These are phyloP conservation scores for Drosophila eohydei DNA, from an alignment of 2,888 invertebrate genomes.

Conservation along the genomic window DNA sequence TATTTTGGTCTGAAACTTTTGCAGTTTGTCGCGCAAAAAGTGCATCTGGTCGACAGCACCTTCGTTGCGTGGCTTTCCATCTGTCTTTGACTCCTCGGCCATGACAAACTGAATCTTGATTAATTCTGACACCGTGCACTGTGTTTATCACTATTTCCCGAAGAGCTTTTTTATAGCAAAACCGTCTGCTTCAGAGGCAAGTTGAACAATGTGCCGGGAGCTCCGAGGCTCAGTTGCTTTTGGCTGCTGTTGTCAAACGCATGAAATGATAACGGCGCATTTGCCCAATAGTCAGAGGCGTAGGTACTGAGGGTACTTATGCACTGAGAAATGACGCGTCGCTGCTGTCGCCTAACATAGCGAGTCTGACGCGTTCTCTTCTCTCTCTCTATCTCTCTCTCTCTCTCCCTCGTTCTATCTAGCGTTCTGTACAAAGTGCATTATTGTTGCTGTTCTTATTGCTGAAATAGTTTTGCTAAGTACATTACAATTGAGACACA, in stretches of 20 bases:
- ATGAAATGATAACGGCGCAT: conserved; percentile 51
- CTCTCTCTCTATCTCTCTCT: conserved; percentile 1
- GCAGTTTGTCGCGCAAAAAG: conserved; percentile 70
- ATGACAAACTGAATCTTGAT: conserved; percentile 22
- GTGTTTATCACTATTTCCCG: conserved; percentile 2
- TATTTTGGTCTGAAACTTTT: conserved; percentile 73
- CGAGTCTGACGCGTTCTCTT: conserved; percentile 3
- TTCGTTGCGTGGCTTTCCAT: conserved; percentile 6
- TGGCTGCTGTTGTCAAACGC: conserved; percentile 39
- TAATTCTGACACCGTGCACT: background rate
- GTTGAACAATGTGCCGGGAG: conserved; percentile 46
- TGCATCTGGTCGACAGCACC: conserved; percentile 42
- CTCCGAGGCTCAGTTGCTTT: conserved; percentile 20
- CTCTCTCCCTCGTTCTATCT: background rate
- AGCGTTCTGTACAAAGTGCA: conserved; percentile 29
- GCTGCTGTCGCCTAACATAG: conserved; percentile 10
- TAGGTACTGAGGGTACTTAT: conserved; percentile 8
- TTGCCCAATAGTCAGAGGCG: conserved; percentile 17
- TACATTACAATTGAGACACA: conserved; percentile 47
- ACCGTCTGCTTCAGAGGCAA: conserved; percentile 42
- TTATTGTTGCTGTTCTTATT: conserved; percentile 15
- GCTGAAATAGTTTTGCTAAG: conserved; percentile 38
- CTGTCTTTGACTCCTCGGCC: conserved; percentile 30
- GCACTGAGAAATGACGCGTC: conserved; percentile 1
- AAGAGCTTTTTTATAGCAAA: conserved; percentile 4